Conservation (phyloP, 1,140 invertebrate genomes). For the Drosophila carrolli region DNA sequence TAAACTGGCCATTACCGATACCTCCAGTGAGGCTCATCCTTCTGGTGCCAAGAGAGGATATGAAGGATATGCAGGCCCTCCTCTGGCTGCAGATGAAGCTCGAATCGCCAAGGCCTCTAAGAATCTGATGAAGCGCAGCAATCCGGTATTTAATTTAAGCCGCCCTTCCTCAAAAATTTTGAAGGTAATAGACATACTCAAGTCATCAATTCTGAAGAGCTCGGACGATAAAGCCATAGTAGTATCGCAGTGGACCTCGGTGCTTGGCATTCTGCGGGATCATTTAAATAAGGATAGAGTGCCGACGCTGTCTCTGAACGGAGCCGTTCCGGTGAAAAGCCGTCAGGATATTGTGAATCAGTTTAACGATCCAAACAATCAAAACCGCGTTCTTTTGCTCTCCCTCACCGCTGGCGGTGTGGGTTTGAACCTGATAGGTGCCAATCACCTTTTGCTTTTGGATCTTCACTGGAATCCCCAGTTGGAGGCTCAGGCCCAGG, state of each 20-base stretch:
- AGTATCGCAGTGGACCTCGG: slow-evolving; percentile 94
- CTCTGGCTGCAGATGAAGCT: slow-evolving; percentile 49
- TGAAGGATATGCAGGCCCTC: slow-evolving; percentile 6
- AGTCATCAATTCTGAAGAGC: slow-evolving; percentile 86
- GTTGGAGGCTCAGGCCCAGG: slow-evolving; percentile 95
- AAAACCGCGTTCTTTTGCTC: slow-evolving; percentile 89
- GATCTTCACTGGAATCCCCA: slow-evolving; percentile 99
- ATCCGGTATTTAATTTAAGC: slow-evolving; percentile 89
- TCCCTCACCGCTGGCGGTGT: slow-evolving; percentile 96
- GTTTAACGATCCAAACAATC: slow-evolving; percentile 88
- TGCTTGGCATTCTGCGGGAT: slow-evolving; percentile 88
- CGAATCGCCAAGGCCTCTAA: slow-evolving; percentile 85
- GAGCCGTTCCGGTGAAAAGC: slow-evolving; percentile 87
- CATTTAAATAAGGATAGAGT: slow-evolving; percentile 87
- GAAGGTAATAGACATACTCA: slow-evolving; percentile 87
- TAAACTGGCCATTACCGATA: slow-evolving; percentile 86
- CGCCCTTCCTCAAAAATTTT: slow-evolving; percentile 89
- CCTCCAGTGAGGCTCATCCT: slow-evolving; percentile 15
- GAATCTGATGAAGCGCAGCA: slow-evolving; percentile 87
- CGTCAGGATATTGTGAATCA: slow-evolving; percentile 88
- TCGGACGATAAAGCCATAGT: slow-evolving; percentile 90
- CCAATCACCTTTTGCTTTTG: slow-evolving; percentile 94
- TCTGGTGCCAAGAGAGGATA: slow-evolving; percentile 6
- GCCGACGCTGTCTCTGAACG: slow-evolving; percentile 88
- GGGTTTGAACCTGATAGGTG: slow-evolving; percentile 95